Evolutionary conservation across 2,888 invertebrate species (phyloP), one percentile per base, ranked within the genome.

Genomic region (Brachypalpus laphriformis): DNA sequence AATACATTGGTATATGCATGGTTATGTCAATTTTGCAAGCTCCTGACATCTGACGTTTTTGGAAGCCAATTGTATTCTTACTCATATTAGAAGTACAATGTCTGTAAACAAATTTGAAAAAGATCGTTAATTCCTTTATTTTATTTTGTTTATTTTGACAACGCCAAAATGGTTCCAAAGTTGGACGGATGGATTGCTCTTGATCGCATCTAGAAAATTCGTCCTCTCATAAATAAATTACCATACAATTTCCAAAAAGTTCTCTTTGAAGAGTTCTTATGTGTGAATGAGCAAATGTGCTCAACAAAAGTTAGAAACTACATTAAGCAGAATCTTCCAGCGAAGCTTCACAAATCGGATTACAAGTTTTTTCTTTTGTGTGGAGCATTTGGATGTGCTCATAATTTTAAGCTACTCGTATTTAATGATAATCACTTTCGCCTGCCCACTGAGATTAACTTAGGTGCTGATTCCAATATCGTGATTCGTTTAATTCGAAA

Each of bases 391-490:
- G 40, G 20, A 3, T 40, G 25, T 25, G 25, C 42, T 25, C 42
- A 61, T 16, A 40, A 61, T 6, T 22, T 42, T 47, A 31, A 31
- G 45, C 45, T 63, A n/a, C 47, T 63, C 40, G 7, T 11, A 22
- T 45, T 51, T 11, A 66, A 66, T 47, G 20, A 34, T 34, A 51
- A 51, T 16, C 20, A 42, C n/a, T 68, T 68, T 54, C 20, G 54
- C 25, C 54, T 68, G 25, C 9, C 49, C 54, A 22, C 25, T 51
- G 49, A 51, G 54, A 31, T 20, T 37, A 51, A 37, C 37, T 51
- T 66, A 31, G 66, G 66, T 37, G 34, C 49, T 49, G 37, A 37
- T 49, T 31, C 34, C 11, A 66, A 66, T 54, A 40, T 66, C 14
- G 22, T 66, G 0, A 49, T 54, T n/a, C 34, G 51, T 14, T 11